Evolutionary conservation across 2,888 invertebrate species (phyloP), one percentile per base, ranked within the genome.

Genomic region (Dicyrtoma fusca): DNA sequence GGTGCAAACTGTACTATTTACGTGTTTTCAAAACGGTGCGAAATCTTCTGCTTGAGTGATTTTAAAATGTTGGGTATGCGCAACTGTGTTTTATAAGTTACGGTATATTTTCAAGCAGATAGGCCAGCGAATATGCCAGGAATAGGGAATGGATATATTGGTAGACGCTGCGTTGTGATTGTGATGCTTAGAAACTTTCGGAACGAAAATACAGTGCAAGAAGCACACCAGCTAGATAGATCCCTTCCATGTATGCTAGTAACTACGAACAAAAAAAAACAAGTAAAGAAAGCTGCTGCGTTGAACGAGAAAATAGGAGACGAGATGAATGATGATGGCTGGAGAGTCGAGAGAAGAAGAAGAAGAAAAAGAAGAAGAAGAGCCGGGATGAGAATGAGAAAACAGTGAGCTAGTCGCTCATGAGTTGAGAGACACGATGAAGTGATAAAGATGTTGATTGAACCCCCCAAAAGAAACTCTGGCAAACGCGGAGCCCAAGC

Each of bases 361-460:
- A 26, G 26, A 25, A 51, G 65, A 65, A 65, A 65, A 65, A 25
- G 34, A 19, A 51, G 51, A 51, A 47, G 65, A 65, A 66, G 53
- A 51, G 26, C 53, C 14, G 53, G 44, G 51, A 66, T 66, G 53
- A 66, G 66, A 44, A 63, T 63, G 63, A 23, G 47, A 63, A 47
- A 63, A 47, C 21, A 53, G 66, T 51, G 26, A 55, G 66, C 66
- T 53, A 14, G 8, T 17, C 42, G 42, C 19, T 66, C 34, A 66
- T 63, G 63, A 45, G 68, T 47, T 66, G 73, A 76, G 72, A 75
- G 76, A 76, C 73, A 75, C 70, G 76, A 77, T 77, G 76, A 77
- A 75, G 76, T 77, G 76, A 77, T 77, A 76, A 77, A 77, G 34
- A 75, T 73, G 74, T 74, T 74, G 71, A 74, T 74, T 77, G 72